Evolutionary conservation across 1,140 invertebrate genomes (phyloP), one percentile per base, ranked within the genome.

Genomic region (Drosophila tropicalis): DNA sequence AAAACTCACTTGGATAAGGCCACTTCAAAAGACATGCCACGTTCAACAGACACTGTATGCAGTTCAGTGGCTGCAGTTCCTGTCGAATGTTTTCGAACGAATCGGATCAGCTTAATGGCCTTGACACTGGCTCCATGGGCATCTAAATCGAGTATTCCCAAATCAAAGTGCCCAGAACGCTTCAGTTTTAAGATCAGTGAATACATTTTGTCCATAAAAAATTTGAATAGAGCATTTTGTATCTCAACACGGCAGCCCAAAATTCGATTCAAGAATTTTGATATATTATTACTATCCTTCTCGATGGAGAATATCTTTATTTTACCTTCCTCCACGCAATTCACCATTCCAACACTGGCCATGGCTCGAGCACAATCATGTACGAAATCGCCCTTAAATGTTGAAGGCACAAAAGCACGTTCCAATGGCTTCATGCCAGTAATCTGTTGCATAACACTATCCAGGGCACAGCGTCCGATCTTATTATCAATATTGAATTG

Each of bases 401-500:
- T 44, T 0, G 57, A n/a, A 0, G 84, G 79, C 1, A 83, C 22
- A 25, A 60, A 54, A 0, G 17, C 1, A 2, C 12, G n/a, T 6
- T 83, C 78, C 55, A 87, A 39, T 86, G 98, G 96, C 67, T 94
- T 93, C 10, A 96, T 95, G 29, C 95, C 95, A 91, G 93, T 94
- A n/a, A 94, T 94, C 3, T 93, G 93, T 90, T 97, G 98, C 97
- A 99, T 98, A 3, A 98, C 97, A 32, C 96, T 95, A 92, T 99
- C 98, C 10, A 99, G 93, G 1, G 99, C 98, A 29, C 96, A 93
- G 62, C 98, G 94, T 29, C 99, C 98, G 92, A 96, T 97, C 92
- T 98, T 99, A 91, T 98, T 99, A 91, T 99, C 98, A 83, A 99
- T 98, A 92, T 99, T 99, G 91, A 99, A 99, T 91, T 98, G 96